Conservation (phyloP, 23 tunicate species). For the Styela clava region DNA sequence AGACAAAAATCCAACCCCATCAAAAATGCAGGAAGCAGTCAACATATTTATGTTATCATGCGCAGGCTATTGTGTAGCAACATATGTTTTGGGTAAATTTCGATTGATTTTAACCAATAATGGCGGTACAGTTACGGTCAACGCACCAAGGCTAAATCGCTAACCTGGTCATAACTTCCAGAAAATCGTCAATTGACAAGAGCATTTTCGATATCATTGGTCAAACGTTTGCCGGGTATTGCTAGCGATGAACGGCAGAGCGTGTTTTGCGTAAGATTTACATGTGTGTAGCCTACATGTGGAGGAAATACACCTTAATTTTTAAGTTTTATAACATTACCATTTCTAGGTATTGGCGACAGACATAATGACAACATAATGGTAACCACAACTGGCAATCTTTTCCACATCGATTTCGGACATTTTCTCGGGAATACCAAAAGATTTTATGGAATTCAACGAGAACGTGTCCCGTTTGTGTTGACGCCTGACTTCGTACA, state of each 20-base stretch:
- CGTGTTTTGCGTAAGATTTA: too few relatives aligned
- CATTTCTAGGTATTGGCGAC: constrained; percentile 91
- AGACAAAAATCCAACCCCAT: constrained; percentile 45
- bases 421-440: constrained; percentile 92
- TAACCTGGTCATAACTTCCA: background rate
- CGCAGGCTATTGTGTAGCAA: constrained; percentile 95
- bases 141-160: too few relatives aligned
- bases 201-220: background rate
- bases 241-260: background rate
- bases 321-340: too few relatives aligned
- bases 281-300: too few relatives aligned
- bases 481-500: constrained; percentile 85
- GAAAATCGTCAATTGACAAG: background rate
- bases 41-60: constrained; percentile 75
- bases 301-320: too few relatives aligned
- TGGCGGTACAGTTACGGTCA: too few relatives aligned
- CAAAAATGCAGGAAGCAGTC: constrained; percentile 48
- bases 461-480: constrained; percentile 88
- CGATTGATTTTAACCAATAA: too few relatives aligned
- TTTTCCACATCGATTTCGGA: constrained; percentile 93
- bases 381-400: constrained; percentile 80
- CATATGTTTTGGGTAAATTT: constrained; percentile 80
- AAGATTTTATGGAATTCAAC: constrained; percentile 71
- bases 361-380: constrained; percentile 92
- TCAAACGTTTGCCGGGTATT: too few relatives aligned